Conservation (phyloP, 2,113 vertebrate genomes). For the Callipepla squamata region DNA sequence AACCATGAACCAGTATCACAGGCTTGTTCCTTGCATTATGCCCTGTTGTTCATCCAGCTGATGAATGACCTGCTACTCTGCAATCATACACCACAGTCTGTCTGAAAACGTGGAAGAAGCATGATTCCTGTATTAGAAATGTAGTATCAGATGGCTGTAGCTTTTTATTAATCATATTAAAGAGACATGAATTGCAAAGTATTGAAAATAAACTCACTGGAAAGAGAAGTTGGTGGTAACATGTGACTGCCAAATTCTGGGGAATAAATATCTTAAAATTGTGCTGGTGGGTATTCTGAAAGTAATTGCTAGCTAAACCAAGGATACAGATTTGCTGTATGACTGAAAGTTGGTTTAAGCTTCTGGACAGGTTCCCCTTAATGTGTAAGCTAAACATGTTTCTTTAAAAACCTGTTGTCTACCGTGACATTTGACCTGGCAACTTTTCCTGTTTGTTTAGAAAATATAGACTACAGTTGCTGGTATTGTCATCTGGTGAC, state of each 20-base stretch:
- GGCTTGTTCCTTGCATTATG: background rate
- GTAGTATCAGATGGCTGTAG: background rate
- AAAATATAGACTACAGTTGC: slow-evolving; percentile 11
- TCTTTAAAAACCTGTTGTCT: slow-evolving; percentile 47
- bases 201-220: background rate
- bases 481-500: slow-evolving; percentile 34
- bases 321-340: background rate
- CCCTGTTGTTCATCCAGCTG: background rate
- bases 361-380: background rate
- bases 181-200: background rate
- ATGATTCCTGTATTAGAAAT: background rate
- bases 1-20: background rate
- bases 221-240: background rate
- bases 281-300: background rate
- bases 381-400: background rate
- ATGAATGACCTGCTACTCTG: background rate
- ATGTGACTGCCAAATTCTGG: background rate
- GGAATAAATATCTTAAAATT: background rate
- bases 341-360: background rate
- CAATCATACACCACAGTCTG: background rate
- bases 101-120: background rate
- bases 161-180: background rate
- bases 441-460: slow-evolving; percentile 58
- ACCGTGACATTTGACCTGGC: slow-evolving; percentile 52
- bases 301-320: background rate